These are phyloP conservation scores for Carollia perspicillata DNA, from an alignment of 2,113 vertebrate species.

Conservation along the genomic window DNA sequence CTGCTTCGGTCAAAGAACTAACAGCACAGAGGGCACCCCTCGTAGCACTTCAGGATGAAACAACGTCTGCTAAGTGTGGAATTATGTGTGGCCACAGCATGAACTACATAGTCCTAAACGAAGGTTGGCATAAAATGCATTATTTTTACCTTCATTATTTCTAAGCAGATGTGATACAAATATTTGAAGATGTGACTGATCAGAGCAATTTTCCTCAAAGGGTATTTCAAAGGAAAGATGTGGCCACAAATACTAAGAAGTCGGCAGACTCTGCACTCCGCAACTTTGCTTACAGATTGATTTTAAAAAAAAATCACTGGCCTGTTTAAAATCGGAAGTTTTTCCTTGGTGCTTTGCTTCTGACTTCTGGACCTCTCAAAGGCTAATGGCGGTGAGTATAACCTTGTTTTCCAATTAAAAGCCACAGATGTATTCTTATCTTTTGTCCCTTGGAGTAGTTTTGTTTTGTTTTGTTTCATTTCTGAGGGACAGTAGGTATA, in stretches of 20 bases:
- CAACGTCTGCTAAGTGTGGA: neutral
- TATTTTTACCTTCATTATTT: neutral
- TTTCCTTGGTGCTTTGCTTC: neutral
- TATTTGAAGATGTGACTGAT: neutral
- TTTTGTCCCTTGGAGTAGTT: neutral
- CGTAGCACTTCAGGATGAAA: neutral
- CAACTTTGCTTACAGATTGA: neutral
- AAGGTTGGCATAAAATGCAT: neutral
- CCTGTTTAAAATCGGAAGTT: neutral
- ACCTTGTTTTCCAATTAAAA: neutral
- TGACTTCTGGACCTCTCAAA: neutral
- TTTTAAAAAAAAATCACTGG: neutral
- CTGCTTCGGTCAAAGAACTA: neutral
- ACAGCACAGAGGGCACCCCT: neutral
- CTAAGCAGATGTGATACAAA: neutral
- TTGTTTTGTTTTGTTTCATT: neutral
- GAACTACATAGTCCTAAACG: neutral
- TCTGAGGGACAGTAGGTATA: neutral
- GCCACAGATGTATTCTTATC: neutral
- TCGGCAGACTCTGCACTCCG: neutral
- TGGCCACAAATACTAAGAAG: neutral
- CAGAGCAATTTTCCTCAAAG: neutral
- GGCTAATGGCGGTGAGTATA: neutral
- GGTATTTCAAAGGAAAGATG: constrained; percentile 15
- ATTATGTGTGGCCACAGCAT: neutral